A percentile compares a stretch with the other conserved stretches of the same genome.
phyloP scores from a whole-genome alignment of 2,113 vertebrate species.

The Calidris pugnax region DNA sequence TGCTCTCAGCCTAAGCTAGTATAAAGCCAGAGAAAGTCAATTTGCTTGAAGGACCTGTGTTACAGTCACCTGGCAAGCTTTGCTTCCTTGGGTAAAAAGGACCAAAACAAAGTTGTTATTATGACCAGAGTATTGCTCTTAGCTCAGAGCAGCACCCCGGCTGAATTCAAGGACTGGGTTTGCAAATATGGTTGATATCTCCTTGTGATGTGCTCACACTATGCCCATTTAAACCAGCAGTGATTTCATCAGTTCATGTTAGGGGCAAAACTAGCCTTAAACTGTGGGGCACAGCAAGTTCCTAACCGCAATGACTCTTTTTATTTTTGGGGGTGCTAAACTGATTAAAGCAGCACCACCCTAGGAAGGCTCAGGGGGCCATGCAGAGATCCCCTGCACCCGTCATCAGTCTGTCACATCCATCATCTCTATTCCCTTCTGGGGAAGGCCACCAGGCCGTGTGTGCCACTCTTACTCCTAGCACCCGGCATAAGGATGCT shows the following conservation, averaged over 20 bases:
- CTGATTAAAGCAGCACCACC: neutral
- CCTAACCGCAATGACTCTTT: neutral
- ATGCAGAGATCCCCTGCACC: neutral
- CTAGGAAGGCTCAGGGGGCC: neutral
- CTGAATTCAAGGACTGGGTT: neutral
- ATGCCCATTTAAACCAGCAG: neutral
- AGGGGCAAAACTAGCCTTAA: neutral
- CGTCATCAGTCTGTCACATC: accelerated
- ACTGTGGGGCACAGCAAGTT: neutral
- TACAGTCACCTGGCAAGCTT: neutral
- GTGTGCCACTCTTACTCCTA: neutral
- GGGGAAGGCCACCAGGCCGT: neutral
- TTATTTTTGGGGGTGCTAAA: neutral
- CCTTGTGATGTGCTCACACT: accelerated
- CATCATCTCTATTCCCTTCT: neutral
- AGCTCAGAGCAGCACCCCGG: neutral
- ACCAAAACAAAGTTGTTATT: neutral
- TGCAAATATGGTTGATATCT: neutral
- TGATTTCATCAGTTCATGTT: neutral
- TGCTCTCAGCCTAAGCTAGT: neutral
- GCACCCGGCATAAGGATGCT: accelerated
- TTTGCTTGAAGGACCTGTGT: neutral
- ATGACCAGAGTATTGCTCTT: neutral
- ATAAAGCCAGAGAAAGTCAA: conserved; percentile 2
- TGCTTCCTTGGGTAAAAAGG: neutral